A percentile compares a stretch with the other conserved stretches of the same genome.
Conservation (phyloP, 1,140 invertebrate species). For the Chymomyza costata region DNA sequence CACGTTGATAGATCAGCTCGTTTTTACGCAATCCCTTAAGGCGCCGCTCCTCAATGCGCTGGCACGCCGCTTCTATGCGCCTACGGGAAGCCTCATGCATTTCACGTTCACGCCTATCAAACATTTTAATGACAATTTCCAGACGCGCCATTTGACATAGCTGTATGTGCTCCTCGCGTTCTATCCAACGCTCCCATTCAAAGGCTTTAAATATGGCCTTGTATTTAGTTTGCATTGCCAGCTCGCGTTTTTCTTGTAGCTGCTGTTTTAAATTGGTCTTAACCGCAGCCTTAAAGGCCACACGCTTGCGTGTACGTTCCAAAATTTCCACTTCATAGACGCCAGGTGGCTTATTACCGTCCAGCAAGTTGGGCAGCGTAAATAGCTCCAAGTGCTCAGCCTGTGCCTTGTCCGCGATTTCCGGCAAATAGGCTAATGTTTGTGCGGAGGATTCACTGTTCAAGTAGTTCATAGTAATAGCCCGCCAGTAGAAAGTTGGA, state of each 20-base stretch:
- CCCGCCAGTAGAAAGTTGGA: too few relatives aligned
- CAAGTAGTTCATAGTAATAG: too few relatives aligned
- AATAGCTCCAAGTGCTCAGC: slow-evolving; percentile 49
- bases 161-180: slow-evolving; percentile 77
- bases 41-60: slow-evolving; percentile 69
- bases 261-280: slow-evolving; percentile 41
- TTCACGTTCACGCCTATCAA: slow-evolving; percentile 64
- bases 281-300: slow-evolving; percentile 58
- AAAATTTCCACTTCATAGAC: slow-evolving; percentile 61
- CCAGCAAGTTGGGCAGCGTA: slow-evolving; percentile 42
- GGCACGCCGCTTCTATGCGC: slow-evolving; percentile 73
- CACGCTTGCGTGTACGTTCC: slow-evolving; percentile 64
- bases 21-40: slow-evolving; percentile 73
- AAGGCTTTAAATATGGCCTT: slow-evolving; percentile 57
- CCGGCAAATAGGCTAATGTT: slow-evolving; percentile 82
- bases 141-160: slow-evolving; percentile 78
- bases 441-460: slow-evolving; percentile 82
- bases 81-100: slow-evolving; percentile 67
- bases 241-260: slow-evolving; percentile 21
- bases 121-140: slow-evolving; percentile 76
- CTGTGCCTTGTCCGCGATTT: slow-evolving; percentile 73
- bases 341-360: slow-evolving; percentile 48
- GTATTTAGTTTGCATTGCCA: slow-evolving; percentile 24
- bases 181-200: slow-evolving; percentile 72
- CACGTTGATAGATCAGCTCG: slow-evolving; percentile 67